Evolutionary conservation across 2,888 invertebrate genomes (phyloP).

Genomic region (Sepioteuthis lessoniana): DNA sequence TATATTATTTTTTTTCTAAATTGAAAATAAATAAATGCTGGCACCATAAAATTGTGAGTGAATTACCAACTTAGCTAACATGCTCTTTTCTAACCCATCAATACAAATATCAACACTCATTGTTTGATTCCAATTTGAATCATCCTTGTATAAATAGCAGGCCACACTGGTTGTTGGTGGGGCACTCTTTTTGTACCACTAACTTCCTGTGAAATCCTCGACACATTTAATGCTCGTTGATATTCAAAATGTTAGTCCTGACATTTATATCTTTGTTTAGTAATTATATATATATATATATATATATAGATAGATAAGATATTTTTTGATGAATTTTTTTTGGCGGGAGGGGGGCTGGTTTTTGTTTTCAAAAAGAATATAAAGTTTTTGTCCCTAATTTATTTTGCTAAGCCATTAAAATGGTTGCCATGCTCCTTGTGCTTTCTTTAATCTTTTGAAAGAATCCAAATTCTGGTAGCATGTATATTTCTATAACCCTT

Average conservation of each 20-base stretch:
- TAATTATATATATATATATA: neutral
- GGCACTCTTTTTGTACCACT: neutral
- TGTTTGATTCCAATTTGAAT: neutral
- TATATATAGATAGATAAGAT: too few species aligned
- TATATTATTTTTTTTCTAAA: neutral
- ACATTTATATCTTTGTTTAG: neutral
- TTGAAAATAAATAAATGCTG: conserved; percentile 34
- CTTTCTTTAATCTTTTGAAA: neutral
- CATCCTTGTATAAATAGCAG: neutral
- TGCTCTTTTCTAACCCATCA: neutral
- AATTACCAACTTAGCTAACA: conserved; percentile 46
- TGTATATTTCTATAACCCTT: neutral
- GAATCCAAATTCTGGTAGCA: neutral
- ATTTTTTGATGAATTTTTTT: neutral
- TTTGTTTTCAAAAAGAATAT: neutral
- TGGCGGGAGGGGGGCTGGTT: too few species aligned
- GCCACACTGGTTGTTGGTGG: neutral
- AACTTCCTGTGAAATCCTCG: neutral
- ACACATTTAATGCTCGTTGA: neutral
- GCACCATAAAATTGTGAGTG: conserved; percentile 48
- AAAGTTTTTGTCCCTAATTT: neutral
- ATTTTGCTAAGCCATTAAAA: neutral
- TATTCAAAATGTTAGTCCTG: neutral
- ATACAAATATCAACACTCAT: conserved; percentile 24
- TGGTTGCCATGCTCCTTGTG: neutral